A percentile compares a stretch with the other conserved stretches of the same genome.
These are phyloP conservation scores for Hippopotamus amphibius DNA, from an alignment of 2,113 vertebrate genomes.

Conservation along the genomic window DNA sequence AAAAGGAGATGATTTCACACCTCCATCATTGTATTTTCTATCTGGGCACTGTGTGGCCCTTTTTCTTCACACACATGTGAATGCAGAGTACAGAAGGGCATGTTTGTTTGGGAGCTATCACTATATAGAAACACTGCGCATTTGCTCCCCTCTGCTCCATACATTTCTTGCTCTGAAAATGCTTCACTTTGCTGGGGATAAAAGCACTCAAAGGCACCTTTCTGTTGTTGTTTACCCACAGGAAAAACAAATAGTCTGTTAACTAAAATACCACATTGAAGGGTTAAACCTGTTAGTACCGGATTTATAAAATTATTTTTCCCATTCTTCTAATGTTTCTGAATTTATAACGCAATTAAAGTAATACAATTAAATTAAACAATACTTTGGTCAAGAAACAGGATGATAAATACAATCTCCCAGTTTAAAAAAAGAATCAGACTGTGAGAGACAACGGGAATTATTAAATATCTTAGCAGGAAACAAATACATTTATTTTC, in stretches of 20 bases:
- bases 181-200: neutral
- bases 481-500: conserved; percentile 43
- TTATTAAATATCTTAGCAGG: conserved; percentile 44
- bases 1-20: conserved; percentile 42
- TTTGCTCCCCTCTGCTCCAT: neutral
- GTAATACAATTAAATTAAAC: neutral
- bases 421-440: neutral
- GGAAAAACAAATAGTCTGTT: conserved; percentile 51
- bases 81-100: neutral
- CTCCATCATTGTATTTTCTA: neutral
- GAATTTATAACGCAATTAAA: neutral
- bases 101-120: neutral
- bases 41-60: neutral
- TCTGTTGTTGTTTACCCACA: conserved; percentile 30
- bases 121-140: accelerated
- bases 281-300: conserved; percentile 13
- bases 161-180: conserved; percentile 3
- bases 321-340: neutral
- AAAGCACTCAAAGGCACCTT: conserved; percentile 39
- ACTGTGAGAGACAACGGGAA: neutral
- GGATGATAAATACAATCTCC: conserved; percentile 54
- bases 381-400: conserved; percentile 38
- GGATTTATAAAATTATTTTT: conserved; percentile 48
- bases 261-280: neutral
- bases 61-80: neutral